Evolutionary conservation across 1,140 invertebrate genomes (phyloP).

Genomic region (Diuraphis noxia): DNA sequence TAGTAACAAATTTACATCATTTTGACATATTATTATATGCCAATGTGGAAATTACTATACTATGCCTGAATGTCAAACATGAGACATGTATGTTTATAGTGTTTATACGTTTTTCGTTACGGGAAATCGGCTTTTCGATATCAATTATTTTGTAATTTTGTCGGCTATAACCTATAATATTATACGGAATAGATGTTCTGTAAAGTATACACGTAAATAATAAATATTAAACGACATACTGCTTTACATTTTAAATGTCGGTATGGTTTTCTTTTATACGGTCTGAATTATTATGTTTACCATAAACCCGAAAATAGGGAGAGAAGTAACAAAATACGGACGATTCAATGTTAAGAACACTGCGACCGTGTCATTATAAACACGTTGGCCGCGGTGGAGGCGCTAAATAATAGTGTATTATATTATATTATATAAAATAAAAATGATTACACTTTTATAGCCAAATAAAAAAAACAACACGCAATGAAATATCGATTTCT

Average conservation of each 20-base stretch:
- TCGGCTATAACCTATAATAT: neutral
- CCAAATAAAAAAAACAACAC: slow-evolving; percentile 40
- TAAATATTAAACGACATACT: neutral
- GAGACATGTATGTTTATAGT: neutral
- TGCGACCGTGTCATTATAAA: neutral
- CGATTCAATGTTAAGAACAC: neutral
- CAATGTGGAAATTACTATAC: neutral
- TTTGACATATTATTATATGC: neutral
- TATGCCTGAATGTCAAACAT: neutral
- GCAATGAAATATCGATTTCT: slow-evolving; percentile 49
- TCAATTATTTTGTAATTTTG: neutral
- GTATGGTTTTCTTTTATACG: neutral
- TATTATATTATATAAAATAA: neutral
- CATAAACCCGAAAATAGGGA: neutral
- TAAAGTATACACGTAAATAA: neutral
- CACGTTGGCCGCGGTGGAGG: neutral
- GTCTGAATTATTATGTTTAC: neutral
- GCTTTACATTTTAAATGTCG: neutral
- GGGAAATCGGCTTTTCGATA: neutral
- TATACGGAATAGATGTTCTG: neutral
- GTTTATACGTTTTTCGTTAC: neutral
- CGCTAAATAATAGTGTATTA: slow-evolving; percentile 21
- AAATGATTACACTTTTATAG: slow-evolving; percentile 42
- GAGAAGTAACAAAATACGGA: neutral
- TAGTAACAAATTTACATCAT: neutral